Evolutionary conservation across 2,797 vertebrate genomes (phyloP), one percentile per base, ranked within the genome.

Genomic region (Anabacerthia variegaticeps): DNA sequence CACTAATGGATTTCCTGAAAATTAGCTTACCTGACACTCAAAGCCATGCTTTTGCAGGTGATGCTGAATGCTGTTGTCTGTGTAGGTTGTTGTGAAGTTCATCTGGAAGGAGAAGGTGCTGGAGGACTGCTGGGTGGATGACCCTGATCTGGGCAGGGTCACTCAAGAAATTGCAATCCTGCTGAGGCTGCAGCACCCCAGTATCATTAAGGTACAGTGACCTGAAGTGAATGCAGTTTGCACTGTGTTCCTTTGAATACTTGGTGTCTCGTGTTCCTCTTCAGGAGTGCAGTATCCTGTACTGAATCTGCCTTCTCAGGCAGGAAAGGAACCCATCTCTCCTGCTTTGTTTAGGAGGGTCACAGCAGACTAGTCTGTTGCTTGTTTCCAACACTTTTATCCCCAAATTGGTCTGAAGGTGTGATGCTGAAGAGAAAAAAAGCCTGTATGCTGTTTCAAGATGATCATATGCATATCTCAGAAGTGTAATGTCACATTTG

Each of bases 81-180:
- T 41, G 5, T 49, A 99, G 99, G 99, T 98, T 54, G 97, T 99
- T 7, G 99, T 99, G 39, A 99, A 99, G 97, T 99, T 99, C 95
- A 99, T 99, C 88, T 98, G 97, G 97, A 99, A 99, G 97, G 98
- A 98, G 85, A 98, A 98, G 65, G 98, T 99, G 66, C 97, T 99
- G 74, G 98, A 97, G 26, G 99, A 99, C 91, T 99, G 98, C 95
- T 99, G 99, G 99, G 97, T 99, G 9, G 98, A 99, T 8, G 99
- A 99, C 87, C 98, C 98, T 87, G 98, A 98, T 73, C 94, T 99
- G 83, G 99, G 99, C 11, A 98, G 90, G 68, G 98, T 99, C 66
- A 99, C 99, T 94, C 98, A 99, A 73, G 99, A 99, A 98, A 99
- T 99, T 5, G 97, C 99, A 62, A 99, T 99, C 93, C 98, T 99